A percentile compares a stretch with the other conserved stretches of the same genome.
Evolutionary conservation across 2,888 invertebrate genomes (phyloP).

Genomic region (Ectropis crepuscularia): DNA sequence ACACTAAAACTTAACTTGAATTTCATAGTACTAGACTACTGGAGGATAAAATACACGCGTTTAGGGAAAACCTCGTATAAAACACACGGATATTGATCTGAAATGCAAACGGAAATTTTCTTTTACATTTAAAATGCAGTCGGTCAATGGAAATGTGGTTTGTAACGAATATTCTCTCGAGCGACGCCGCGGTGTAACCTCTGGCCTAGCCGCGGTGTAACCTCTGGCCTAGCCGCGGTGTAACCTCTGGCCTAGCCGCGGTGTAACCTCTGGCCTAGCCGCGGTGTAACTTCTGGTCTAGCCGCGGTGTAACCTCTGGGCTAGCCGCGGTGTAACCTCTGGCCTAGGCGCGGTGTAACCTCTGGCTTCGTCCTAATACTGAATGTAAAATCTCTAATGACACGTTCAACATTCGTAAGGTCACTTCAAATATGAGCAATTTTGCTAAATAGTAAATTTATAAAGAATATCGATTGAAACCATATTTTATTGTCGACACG

Average conservation of each 20-base stretch:
- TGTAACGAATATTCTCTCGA: conserved; percentile 19
- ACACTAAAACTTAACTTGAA: conserved; percentile 63
- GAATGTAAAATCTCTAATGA: conserved; percentile 34
- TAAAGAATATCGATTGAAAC: conserved; percentile 38
- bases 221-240: too few species aligned
- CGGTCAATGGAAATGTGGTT: conserved; percentile 39
- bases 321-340: too few species aligned
- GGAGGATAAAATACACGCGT: conserved; percentile 38
- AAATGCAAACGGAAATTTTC: conserved; percentile 41
- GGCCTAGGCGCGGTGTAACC: too few species aligned
- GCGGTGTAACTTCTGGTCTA: too few species aligned
- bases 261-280: too few species aligned
- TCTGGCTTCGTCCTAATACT: conserved; percentile 31
- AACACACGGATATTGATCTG: conserved; percentile 58
- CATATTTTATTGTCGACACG: conserved; percentile 33
- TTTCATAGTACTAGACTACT: conserved; percentile 25
- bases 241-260: too few species aligned
- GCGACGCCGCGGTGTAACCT: conserved; percentile 35
- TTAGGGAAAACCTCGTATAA: conserved; percentile 53
- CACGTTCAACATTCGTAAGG: conserved; percentile 51
- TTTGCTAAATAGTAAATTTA: conserved; percentile 41
- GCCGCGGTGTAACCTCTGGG: too few species aligned
- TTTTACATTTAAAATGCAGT: conserved; percentile 42
- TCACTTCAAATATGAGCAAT: conserved; percentile 62
- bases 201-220: background rate